A percentile compares a stretch with the other conserved stretches of the same genome.
Conservation (phyloP, 2,113 vertebrate species). For the Neolamprologus hecqui region DNA sequence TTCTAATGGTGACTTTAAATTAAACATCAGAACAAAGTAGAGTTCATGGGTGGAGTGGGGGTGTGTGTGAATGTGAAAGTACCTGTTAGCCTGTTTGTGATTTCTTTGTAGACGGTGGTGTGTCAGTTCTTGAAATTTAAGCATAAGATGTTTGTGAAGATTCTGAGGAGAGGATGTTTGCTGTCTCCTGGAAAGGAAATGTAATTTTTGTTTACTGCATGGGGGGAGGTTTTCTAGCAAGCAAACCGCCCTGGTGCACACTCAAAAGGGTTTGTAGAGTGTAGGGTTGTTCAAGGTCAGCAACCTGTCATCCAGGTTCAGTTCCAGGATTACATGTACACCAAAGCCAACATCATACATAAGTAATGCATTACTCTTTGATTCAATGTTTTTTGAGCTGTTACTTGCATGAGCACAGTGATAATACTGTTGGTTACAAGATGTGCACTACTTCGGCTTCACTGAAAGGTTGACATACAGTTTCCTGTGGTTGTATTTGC, state of each 20-base stretch:
- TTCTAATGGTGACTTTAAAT: background rate
- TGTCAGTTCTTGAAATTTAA: background rate
- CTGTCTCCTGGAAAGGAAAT: conserved; percentile 31
- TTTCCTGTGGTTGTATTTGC: conserved; percentile 63
- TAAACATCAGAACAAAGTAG: background rate
- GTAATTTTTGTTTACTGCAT: conserved; percentile 2
- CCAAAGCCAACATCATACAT: background rate
- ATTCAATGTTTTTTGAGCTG: background rate
- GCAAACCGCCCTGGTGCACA: background rate
- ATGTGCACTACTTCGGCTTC: background rate
- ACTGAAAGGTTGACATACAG: conserved; percentile 25
- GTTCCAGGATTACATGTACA: background rate
- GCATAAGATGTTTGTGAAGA: background rate
- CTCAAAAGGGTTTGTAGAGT: background rate
- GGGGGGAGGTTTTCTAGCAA: conserved; percentile 5
- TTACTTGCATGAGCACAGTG: background rate
- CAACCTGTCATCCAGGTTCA: background rate
- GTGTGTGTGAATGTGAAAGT: background rate
- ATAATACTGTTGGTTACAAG: background rate
- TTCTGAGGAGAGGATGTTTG: conserved; percentile 9
- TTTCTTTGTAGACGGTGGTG: background rate
- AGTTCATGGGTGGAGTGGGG: background rate
- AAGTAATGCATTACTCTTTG: background rate
- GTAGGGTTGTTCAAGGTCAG: conserved; percentile 28
- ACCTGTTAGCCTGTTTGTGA: background rate